A percentile compares a stretch with the other conserved stretches of the same genome.
These are phyloP conservation scores for Pseudococcus viburni DNA, from an alignment of 2,888 invertebrate genomes.

Conservation along the genomic window DNA sequence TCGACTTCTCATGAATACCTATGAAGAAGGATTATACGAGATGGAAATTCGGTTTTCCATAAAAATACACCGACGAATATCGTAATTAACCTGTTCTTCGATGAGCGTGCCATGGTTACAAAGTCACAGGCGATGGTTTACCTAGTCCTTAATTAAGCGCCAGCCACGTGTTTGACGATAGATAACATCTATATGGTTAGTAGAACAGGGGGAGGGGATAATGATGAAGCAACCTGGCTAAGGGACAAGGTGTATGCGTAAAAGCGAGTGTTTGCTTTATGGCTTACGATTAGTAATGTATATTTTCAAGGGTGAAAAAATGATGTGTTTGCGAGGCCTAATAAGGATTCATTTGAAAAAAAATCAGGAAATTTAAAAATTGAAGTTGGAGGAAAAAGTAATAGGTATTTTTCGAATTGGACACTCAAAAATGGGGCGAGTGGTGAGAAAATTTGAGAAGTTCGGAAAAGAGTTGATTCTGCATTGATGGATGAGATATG, in stretches of 20 bases:
- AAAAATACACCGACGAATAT: not conserved
- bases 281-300: too few species aligned
- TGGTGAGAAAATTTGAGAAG: too few species aligned
- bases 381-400: too few species aligned
- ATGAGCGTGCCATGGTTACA: not conserved
- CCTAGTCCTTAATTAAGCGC: slow-evolving; percentile 13
- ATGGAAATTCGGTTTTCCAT: not conserved
- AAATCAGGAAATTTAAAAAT: too few species aligned
- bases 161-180: not conserved
- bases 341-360: too few species aligned
- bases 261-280: not conserved
- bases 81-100: slow-evolving; percentile 6
- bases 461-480: too few species aligned
- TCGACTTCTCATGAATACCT: not conserved
- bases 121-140: not conserved
- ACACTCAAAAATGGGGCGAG: too few species aligned
- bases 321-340: too few species aligned
- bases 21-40: not conserved
- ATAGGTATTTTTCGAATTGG: too few species aligned
- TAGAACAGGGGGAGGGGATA: not conserved
- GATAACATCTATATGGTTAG: not conserved
- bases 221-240: not conserved
- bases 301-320: too few species aligned
- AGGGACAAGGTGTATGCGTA: not conserved
- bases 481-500: too few species aligned